Evolutionary conservation across 1,140 invertebrate genomes (phyloP), one percentile per base, ranked within the genome.

Genomic region (Solenopsis invicta): DNA sequence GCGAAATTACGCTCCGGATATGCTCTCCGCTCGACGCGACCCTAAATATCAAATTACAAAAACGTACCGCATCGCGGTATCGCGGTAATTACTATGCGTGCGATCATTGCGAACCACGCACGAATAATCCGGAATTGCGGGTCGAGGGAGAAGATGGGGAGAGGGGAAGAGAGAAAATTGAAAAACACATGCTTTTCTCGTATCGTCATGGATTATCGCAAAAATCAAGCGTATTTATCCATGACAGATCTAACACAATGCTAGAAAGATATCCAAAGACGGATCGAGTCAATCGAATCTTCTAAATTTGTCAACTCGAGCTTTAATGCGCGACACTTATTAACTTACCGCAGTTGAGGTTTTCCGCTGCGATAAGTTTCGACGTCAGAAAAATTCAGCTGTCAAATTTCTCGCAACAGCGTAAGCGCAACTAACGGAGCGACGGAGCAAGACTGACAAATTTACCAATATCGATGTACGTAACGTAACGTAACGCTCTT

Each of bases 11-110:
- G 18, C 41, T 41, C 41, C 41, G 54, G 54, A 74, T 84, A 54
- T 34, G 54, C 21, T 21, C 21, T 21, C 16, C 78, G 16, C 52
- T 54, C 29, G n/a, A 50, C 4, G 69, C 41, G 52, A 61, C 56
- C 41, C 80, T 84, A 84, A 84, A 84, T 84, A 84, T 84, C 69
- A n/a, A 84, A 84, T 84, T 84, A 74, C 80, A 84, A 84, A 84
- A 84, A 84, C 80, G 54, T 48, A 50, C 41, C 59, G 16, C 52
- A 74, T n/a, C 80, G 41, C 67, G 18, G 41, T 24, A 74, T n/a
- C 41, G 69, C 54, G 54, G n/a, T 84, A 84, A 84, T 84, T 84
- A 84, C 75, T 84, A 84, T 84, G 80, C 80, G 69, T 62, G 24
- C 24, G 80, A 54, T 75, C 69, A 84, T 75, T 29, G 69, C 41